Base-by-base conservation (phyloP, 2,113 vertebrate species). In the Rhinopomastus cyanomelas region DNA sequence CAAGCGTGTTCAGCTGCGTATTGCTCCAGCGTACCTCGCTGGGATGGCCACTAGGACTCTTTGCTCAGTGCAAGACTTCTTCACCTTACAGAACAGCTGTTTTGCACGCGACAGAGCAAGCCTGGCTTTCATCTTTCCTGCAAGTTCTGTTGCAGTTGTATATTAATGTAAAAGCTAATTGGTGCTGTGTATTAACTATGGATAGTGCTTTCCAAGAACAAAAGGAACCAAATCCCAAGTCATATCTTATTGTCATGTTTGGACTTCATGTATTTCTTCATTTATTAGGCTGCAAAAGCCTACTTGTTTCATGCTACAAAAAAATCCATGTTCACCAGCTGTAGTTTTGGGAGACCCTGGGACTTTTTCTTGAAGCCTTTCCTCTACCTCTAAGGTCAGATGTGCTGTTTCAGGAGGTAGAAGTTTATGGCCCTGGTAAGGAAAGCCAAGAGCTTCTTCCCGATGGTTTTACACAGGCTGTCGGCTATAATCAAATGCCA, bases 141-240 rank as follows among this genome's bases (percentile, higher is more conserved):
- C 27, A 65, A 79, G 26, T 65, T 81, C 64, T 69, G 44, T 19
- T 76, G 34, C 37, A 21, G 48, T 51, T 93, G 89, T 80, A 81
- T 88, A 67, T 90, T 93, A 87, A 90, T 62, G 27, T 34, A 84
- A 90, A 86, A 68, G 39, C 66, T 89, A 75, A 76, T 90, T 69
- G 90, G 73, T 81, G 42, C 42, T 95, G 36, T 67, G 53, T 61
- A 37, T 73, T 92, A 92, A 88, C 74, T 90, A 23, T 37, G 29
- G 15, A 3, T 59, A 59, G 6, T 42, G 21, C 64, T 92, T 93
- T 85, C 55, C 26, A 66, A 87, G 85, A 82, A 89, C 67, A 89
- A 90, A 90, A 66, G 67, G 42, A 88, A 29, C 30, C 12, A 78
- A 81, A 80, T 68, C 36, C 46, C 49, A 57, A 74, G 73, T 32